A percentile compares a stretch with the other conserved stretches of the same genome.
These are phyloP conservation scores for Plebejus melissa DNA, from an alignment of 2,888 invertebrate genomes.

Conservation along the genomic window DNA sequence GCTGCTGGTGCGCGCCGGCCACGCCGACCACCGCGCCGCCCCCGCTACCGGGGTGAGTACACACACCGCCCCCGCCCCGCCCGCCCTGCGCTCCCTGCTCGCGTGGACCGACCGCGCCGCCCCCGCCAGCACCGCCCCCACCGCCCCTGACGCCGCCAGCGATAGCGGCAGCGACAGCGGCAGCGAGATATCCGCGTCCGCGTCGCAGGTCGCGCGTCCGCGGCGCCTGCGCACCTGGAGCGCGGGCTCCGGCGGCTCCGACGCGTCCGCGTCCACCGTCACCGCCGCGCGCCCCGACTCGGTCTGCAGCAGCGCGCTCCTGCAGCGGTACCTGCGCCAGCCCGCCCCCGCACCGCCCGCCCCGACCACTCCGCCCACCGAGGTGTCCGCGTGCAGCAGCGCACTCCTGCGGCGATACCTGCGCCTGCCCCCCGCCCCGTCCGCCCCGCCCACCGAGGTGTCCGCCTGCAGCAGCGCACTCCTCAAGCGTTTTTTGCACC, in stretches of 20 bases:
- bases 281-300: neutral
- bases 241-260: neutral
- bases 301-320: slow-evolving; percentile 7
- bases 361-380: neutral
- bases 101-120: slow-evolving; percentile 13
- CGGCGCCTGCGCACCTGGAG: slow-evolving; percentile 30
- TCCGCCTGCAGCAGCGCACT: neutral
- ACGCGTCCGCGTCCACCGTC: neutral
- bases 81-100: slow-evolving; percentile 15
- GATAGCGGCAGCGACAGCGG: slow-evolving; percentile 31
- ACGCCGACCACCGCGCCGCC: slow-evolving; percentile 60
- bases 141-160: slow-evolving; percentile 33
- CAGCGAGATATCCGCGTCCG: slow-evolving; percentile 53
- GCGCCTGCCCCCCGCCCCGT: slow-evolving; percentile 4
- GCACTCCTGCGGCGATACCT: slow-evolving; percentile 20
- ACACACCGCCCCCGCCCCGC: slow-evolving; percentile 25
- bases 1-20: slow-evolving; percentile 65
- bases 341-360: neutral
- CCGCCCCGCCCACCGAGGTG: neutral
- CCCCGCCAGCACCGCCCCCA: slow-evolving; percentile 34
- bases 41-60: slow-evolving; percentile 54
- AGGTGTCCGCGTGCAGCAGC: neutral
- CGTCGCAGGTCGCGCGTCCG: slow-evolving; percentile 46
- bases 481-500: neutral
- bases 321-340: slow-evolving; percentile 25